Percentiles rank a stretch among this genome's conserved stretches.
phyloP scores from a whole-genome alignment of 2,888 invertebrate species.

The Eurytoma adleriae region DNA sequence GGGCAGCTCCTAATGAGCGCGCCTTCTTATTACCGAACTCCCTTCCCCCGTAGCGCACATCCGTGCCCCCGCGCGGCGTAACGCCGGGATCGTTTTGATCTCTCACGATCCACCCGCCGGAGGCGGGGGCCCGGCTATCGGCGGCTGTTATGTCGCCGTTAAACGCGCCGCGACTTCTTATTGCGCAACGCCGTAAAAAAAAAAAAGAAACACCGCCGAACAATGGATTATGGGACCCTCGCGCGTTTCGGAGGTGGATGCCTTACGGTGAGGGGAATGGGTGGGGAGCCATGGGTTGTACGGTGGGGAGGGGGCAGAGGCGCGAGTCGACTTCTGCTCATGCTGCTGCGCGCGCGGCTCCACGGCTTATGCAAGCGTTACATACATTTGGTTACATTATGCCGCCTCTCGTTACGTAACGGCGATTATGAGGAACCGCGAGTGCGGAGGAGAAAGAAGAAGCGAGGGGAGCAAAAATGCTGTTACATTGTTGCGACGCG shows the following conservation, averaged over 20 bases:
- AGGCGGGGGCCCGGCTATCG: constrained; percentile 37
- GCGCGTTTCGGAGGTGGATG: constrained; percentile 38
- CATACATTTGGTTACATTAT: constrained; percentile 75
- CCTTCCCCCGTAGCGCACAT: not conserved
- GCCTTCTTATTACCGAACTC: constrained; percentile 18
- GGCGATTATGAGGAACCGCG: constrained; percentile 66
- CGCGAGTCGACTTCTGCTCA: constrained; percentile 17
- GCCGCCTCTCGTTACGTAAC: constrained; percentile 68
- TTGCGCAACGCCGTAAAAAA: constrained; percentile 69
- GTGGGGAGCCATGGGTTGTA: not conserved
- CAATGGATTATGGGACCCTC: constrained; percentile 70
- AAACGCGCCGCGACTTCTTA: constrained; percentile 60
- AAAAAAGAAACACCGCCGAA: constrained; percentile 66
- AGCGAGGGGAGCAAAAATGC: constrained; percentile 17
- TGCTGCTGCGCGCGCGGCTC: constrained; percentile 52
- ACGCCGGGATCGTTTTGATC: constrained; percentile 27
- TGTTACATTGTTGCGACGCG: constrained; percentile 5
- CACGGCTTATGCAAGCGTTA: constrained; percentile 72
- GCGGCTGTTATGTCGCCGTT: constrained; percentile 65
- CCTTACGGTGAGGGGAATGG: not conserved
- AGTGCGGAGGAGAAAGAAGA: constrained; percentile 55
- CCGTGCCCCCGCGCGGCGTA: not conserved
- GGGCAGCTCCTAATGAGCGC: constrained; percentile 10
- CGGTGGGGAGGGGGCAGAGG: not conserved
- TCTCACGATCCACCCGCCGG: constrained; percentile 26